Evolutionary conservation across 2,888 invertebrate genomes (phyloP), one percentile per base, ranked within the genome.

Genomic region (Gortyna flavago): DNA sequence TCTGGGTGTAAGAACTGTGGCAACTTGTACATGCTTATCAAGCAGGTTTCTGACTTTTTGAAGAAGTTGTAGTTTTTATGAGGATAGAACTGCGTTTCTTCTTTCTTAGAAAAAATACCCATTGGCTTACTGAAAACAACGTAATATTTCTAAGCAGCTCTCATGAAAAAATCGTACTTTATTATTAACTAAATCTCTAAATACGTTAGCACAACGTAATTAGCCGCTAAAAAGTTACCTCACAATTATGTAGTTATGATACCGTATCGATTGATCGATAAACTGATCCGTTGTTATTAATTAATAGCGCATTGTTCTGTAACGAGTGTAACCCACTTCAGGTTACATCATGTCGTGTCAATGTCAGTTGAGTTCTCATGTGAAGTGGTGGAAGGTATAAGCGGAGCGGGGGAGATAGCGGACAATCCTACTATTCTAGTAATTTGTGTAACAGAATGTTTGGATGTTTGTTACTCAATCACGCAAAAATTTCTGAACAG

Each of bases 311-410:
- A 90, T 90, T 89, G 88, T 89, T 89, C 84, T 83, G 77, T 75
- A 77, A 83, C 69, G 80, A 86, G 77, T 81, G 83, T 77, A 85
- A 85, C 87, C 87, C 86, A 89, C 84, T 90, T 91, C 87, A 80
- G 83, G 87, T 91, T 91, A 91, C 91, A 84, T 91, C 89, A 91
- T 80, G 72, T 67, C 84, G 83, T 91, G 91, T 91, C 91, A 91
- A 91, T 91, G 91, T 91, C 91, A 91, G 86, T 87, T 75, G 72
- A 81, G 81, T 81, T 87, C 86, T 87, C 86, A 84, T 83, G 79
- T 86, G 54, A 59, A 51, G 51, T 77, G 86, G 83, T 16, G 25
- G 16, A 41, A 79, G 72, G 59, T 1, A 76, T 70, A 51, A n/a
- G 72, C 64, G 44, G 62, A 81, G 70, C 51, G 67, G 5, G 8